phyloP scores from a whole-genome alignment of 1,140 invertebrate genomes.

The Drosophila mayri region DNA sequence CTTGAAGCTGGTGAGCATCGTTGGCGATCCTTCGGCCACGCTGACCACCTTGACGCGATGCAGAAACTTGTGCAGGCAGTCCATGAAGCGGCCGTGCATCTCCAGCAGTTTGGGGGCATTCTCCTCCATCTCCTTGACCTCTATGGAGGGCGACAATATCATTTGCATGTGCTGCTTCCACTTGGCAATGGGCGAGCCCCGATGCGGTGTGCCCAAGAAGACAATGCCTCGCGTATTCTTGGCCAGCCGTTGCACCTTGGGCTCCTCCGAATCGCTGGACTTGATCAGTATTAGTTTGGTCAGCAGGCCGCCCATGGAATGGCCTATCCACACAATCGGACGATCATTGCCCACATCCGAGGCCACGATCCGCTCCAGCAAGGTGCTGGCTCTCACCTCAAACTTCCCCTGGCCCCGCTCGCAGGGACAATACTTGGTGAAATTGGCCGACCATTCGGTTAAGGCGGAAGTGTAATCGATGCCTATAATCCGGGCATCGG shows the following conservation, averaged over 20 bases:
- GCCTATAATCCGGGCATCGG: slow-evolving; percentile 80
- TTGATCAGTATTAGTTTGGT: slow-evolving; percentile 90
- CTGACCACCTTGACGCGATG: slow-evolving; percentile 88
- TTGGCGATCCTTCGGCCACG: slow-evolving; percentile 90
- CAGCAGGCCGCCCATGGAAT: slow-evolving; percentile 93
- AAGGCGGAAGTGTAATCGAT: slow-evolving; percentile 83
- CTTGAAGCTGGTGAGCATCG: slow-evolving; percentile 88
- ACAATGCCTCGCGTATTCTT: slow-evolving; percentile 89
- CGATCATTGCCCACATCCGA: slow-evolving; percentile 88
- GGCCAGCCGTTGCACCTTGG: slow-evolving; percentile 86
- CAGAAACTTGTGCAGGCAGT: slow-evolving; percentile 86
- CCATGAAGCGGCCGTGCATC: slow-evolving; percentile 89
- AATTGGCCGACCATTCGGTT: slow-evolving; percentile 82
- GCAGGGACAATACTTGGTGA: slow-evolving; percentile 84
- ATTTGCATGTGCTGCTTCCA: slow-evolving; percentile 85
- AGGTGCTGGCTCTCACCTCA: slow-evolving; percentile 87
- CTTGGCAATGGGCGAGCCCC: slow-evolving; percentile 89
- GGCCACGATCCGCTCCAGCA: slow-evolving; percentile 87
- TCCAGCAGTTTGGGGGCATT: slow-evolving; percentile 87
- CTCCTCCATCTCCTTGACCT: slow-evolving; percentile 86
- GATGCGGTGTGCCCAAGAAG: slow-evolving; percentile 92
- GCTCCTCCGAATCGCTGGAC: slow-evolving; percentile 86
- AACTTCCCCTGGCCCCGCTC: slow-evolving; percentile 86
- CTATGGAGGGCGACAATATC: slow-evolving; percentile 90
- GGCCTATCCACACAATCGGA: slow-evolving; percentile 91